phyloP scores from a whole-genome alignment of 1,140 invertebrate species.

The Bombus cullumanus region DNA sequence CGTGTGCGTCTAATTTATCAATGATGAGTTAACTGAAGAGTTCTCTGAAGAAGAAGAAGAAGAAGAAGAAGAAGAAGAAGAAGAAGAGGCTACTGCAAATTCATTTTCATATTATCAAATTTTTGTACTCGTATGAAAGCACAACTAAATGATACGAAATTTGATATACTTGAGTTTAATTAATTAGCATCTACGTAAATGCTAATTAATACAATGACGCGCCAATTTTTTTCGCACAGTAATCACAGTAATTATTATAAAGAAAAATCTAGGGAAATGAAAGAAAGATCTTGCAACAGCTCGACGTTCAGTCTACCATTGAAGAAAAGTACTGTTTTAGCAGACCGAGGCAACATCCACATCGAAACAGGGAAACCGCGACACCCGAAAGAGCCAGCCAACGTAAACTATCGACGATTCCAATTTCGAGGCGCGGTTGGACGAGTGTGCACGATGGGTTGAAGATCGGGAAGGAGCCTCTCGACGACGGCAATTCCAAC shows the following conservation, averaged over 20 bases:
- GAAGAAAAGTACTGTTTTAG: neutral
- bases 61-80: no score
- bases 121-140: no score
- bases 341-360: neutral
- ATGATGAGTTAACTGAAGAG: neutral
- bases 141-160: no score
- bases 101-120: no score
- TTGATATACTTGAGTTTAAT: no score
- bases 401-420: conserved; percentile 22
- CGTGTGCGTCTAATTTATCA: neutral
- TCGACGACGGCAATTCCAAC: conserved; percentile 33
- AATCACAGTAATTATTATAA: neutral
- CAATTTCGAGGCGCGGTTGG: neutral
- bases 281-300: neutral
- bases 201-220: no score
- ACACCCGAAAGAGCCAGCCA: neutral
- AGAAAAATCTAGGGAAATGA: neutral
- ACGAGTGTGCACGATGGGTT: neutral
- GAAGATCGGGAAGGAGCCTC: conserved; percentile 11
- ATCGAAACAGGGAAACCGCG: neutral
- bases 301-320: neutral
- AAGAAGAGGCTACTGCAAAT: no score
- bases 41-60: no score
- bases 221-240: no score
- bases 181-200: no score